These are phyloP conservation scores for Deilephila elpenor DNA, from an alignment of 2,888 invertebrate species.

Conservation along the genomic window DNA sequence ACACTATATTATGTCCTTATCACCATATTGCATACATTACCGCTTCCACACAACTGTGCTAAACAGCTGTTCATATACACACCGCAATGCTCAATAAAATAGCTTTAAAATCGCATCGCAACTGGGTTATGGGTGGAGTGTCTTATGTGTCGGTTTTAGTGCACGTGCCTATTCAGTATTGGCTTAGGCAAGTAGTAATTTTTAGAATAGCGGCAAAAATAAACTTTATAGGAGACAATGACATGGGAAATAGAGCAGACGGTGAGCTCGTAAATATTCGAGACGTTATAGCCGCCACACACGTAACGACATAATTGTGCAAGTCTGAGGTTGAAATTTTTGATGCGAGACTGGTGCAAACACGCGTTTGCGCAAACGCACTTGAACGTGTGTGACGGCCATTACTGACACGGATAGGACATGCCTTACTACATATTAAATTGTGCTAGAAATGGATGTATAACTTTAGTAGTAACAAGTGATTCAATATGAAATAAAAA, in stretches of 20 bases:
- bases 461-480: too few species aligned
- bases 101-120: neutral
- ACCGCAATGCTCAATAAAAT: conserved; percentile 5
- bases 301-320: too few species aligned
- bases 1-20: neutral
- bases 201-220: conserved; percentile 28
- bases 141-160: neutral
- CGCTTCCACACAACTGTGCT: neutral
- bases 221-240: conserved; percentile 28
- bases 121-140: neutral
- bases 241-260: neutral
- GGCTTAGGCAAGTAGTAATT: conserved; percentile 26
- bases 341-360: too few species aligned
- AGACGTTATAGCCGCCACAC: neutral
- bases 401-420: neutral
- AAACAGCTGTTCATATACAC: neutral
- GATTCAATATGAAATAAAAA: too few species aligned
- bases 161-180: conserved; percentile 34
- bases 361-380: too few species aligned
- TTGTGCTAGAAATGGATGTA: too few species aligned
- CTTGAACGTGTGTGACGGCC: too few species aligned
- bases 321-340: too few species aligned
- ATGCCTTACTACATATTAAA: too few species aligned
- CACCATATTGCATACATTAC: neutral
- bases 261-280: neutral